Conservation (phyloP, 64 coral and sea anemone species). For the Montipora efflorescens region DNA sequence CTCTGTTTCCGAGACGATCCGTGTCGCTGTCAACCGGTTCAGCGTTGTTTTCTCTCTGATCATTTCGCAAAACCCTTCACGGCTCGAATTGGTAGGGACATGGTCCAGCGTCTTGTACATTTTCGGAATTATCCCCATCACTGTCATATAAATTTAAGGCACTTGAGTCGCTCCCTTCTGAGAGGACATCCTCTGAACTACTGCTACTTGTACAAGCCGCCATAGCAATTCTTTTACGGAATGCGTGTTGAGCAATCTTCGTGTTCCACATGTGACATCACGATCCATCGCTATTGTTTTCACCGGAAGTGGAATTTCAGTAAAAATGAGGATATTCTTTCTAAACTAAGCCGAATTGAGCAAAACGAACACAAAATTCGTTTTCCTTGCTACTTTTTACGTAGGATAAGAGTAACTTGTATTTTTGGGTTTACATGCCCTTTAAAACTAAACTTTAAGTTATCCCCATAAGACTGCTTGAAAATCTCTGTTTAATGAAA, state of each 20-base stretch:
- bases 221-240: not conserved
- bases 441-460: not conserved
- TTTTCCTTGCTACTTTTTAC: not conserved
- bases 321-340: not conserved
- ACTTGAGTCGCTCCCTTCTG: not conserved
- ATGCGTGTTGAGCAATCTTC: not conserved
- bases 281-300: not conserved
- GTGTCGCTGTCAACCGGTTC: too few species aligned
- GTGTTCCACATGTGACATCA: slow-evolving; percentile 1
- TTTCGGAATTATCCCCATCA: not conserved
- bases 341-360: not conserved
- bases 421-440: slow-evolving; percentile 22
- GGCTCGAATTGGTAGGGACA: too few species aligned
- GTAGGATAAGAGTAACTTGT: not conserved
- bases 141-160: slow-evolving; percentile 26
- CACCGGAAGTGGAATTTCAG: slow-evolving; percentile 6
- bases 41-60: too few species aligned
- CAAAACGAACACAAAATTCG: slow-evolving; percentile 6
- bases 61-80: too few species aligned
- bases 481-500: too few species aligned
- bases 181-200: not conserved
- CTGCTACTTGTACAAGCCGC: not conserved
- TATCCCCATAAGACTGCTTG: too few species aligned
- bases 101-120: too few species aligned
- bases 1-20: too few species aligned